phyloP scores from a whole-genome alignment of 1,140 invertebrate genomes.

The Metopolophium dirhodum region DNA sequence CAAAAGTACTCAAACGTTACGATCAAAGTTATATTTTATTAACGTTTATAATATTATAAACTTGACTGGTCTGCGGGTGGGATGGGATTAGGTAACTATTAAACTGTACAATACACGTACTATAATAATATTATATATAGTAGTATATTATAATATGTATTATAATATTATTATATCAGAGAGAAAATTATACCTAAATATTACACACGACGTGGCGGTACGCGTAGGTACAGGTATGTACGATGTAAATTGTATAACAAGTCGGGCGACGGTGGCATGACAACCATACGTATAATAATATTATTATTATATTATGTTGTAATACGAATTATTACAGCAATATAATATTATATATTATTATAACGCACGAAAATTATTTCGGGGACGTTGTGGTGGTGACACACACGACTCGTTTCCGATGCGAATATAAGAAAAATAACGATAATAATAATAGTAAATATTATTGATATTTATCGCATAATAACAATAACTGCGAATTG shows the following conservation, averaged over 20 bases:
- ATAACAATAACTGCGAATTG: background rate
- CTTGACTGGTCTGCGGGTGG: background rate
- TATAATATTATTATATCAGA: background rate
- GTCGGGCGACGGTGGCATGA: background rate
- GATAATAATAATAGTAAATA: no score
- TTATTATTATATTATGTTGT: background rate
- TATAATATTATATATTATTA: conserved; percentile 4
- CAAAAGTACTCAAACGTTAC: no score
- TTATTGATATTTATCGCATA: background rate
- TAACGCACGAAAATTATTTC: background rate
- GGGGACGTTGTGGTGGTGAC: background rate
- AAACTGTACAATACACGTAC: background rate
- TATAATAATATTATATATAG: background rate
- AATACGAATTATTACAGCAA: background rate
- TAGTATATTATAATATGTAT: background rate
- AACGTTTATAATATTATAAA: background rate
- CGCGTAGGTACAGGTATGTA: background rate
- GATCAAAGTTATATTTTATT: background rate
- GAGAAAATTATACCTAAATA: background rate
- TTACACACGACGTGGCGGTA: background rate
- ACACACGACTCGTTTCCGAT: background rate
- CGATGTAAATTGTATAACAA: conserved; percentile 9
- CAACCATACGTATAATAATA: background rate
- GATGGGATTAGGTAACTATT: background rate
- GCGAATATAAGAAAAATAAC: background rate